Evolutionary conservation across 2,888 invertebrate genomes (phyloP).

Genomic region (Aphidius colemani): DNA sequence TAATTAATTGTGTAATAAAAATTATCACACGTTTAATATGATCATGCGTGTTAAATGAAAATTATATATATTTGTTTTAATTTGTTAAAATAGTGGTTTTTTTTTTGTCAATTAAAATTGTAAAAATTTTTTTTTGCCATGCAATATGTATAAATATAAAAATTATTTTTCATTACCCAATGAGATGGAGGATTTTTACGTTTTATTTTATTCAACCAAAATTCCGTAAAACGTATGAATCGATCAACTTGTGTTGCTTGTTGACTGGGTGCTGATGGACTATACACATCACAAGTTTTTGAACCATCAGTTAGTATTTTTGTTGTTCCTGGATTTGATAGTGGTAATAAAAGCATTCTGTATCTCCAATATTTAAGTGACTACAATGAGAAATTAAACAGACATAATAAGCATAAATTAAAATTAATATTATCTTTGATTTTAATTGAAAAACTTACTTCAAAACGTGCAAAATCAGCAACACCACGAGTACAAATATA

Average conservation of each 20-base stretch:
- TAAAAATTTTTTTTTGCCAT: not conserved
- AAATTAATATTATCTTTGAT: slow-evolving; percentile 15
- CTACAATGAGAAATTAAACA: slow-evolving; percentile 59
- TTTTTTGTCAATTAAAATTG: not conserved
- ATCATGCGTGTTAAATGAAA: no score
- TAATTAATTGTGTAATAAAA: no score
- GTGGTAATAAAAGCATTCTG: slow-evolving; percentile 84
- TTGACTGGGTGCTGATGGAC: slow-evolving; percentile 66
- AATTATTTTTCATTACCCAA: slow-evolving; percentile 67
- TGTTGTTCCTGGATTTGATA: slow-evolving; percentile 78
- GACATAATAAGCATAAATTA: slow-evolving; percentile 44
- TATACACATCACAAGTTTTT: slow-evolving; percentile 83
- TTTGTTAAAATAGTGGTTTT: not conserved
- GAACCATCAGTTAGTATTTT: slow-evolving; percentile 76
- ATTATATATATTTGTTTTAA: no score
- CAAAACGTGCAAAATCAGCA: slow-evolving; percentile 84
- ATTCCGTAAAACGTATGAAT: slow-evolving; percentile 82
- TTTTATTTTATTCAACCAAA: slow-evolving; percentile 87
- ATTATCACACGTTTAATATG: no score
- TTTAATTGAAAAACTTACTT: slow-evolving; percentile 64
- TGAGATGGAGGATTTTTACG: slow-evolving; percentile 74
- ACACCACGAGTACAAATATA: slow-evolving; percentile 95
- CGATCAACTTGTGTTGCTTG: slow-evolving; percentile 70
- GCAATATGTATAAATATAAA: not conserved
- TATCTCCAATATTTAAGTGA: slow-evolving; percentile 89